phyloP scores from a whole-genome alignment of 1,140 invertebrate genomes.

The Neodiprion virginianus region DNA sequence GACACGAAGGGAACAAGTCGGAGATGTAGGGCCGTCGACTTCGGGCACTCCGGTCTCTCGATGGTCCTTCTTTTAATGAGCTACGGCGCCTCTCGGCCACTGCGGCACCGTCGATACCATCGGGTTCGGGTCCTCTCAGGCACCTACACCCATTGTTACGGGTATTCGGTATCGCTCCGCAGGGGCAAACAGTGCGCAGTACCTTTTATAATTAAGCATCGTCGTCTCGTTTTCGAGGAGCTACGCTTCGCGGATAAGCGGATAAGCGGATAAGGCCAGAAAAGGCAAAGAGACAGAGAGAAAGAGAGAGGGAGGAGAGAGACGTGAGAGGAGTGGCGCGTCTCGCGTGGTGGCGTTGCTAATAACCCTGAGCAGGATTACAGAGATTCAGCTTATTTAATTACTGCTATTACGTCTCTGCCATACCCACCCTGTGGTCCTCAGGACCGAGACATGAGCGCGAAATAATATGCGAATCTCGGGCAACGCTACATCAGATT shows the following conservation, averaged over 20 bases:
- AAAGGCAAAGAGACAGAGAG: too few species aligned
- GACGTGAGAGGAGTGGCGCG: neutral
- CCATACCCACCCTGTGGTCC: neutral
- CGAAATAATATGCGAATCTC: neutral
- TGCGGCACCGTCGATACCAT: neutral
- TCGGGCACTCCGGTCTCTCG: neutral
- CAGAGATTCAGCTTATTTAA: constrained; percentile 1
- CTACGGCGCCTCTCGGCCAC: neutral
- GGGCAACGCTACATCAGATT: neutral
- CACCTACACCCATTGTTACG: neutral
- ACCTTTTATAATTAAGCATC: neutral
- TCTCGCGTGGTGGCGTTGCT: neutral
- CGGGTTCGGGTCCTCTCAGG: neutral
- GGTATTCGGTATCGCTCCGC: neutral
- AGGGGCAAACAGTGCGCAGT: neutral
- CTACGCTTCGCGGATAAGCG: neutral
- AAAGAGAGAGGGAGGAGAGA: neutral
- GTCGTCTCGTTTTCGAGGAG: neutral
- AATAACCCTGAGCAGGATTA: neutral
- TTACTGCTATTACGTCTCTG: neutral
- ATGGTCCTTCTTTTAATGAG: neutral
- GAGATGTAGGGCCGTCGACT: neutral
- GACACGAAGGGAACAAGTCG: too few species aligned
- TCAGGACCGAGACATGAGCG: neutral
- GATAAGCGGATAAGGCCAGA: neutral